These are phyloP conservation scores for Petrocephalus microphthalmus DNA, from an alignment of 2,113 vertebrate species.

Conservation along the genomic window DNA sequence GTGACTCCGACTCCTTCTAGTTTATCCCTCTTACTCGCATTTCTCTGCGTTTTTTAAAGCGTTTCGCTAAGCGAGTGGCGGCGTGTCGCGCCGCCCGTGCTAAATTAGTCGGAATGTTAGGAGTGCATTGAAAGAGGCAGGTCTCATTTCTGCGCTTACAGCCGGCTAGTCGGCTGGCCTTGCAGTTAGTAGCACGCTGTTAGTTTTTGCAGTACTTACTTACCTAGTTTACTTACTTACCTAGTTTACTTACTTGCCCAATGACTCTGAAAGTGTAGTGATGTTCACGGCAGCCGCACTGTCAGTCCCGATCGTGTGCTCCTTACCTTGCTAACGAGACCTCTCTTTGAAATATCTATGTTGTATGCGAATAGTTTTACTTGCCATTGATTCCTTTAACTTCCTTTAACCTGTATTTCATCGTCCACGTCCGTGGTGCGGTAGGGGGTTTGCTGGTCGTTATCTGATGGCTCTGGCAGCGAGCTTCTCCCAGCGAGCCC, in stretches of 20 bases:
- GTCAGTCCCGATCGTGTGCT: not conserved
- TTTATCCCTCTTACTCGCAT: conserved; percentile 42
- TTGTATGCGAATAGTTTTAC: not conserved
- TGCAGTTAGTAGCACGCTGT: not conserved
- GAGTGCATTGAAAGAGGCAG: not conserved
- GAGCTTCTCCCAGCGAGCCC: not conserved
- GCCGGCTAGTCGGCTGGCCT: conserved; percentile 40
- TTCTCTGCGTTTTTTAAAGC: conserved; percentile 9
- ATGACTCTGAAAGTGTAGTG: not conserved
- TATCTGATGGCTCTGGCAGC: not conserved
- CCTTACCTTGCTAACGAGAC: not conserved
- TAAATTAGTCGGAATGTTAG: not conserved
- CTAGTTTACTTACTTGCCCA: too few relatives aligned
- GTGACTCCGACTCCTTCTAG: conserved; percentile 77
- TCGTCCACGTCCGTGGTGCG: not conserved
- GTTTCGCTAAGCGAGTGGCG: conserved; percentile 5
- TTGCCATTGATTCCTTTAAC: not conserved
- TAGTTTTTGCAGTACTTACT: not conserved
- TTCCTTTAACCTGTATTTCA: not conserved
- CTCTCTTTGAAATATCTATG: not conserved
- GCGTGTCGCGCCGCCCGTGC: not conserved
- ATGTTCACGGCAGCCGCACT: not conserved
- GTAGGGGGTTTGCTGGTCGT: not conserved
- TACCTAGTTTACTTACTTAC: not conserved
- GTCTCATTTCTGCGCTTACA: conserved; percentile 25